Evolutionary conservation across 2,888 invertebrate genomes (phyloP), one percentile per base, ranked within the genome.

Genomic region (Leptopilina drosophilae): DNA sequence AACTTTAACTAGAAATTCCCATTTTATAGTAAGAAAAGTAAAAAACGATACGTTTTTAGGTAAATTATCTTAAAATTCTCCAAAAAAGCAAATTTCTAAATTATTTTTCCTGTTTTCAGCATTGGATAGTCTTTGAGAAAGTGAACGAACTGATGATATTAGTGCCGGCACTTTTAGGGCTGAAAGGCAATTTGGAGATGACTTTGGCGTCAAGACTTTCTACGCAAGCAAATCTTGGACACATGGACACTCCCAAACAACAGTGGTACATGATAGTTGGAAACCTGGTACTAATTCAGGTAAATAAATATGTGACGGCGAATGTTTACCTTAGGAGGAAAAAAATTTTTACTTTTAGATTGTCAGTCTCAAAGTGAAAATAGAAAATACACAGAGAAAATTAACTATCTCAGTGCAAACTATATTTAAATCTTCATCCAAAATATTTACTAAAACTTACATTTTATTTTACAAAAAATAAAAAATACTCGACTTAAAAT

Each of bases 161-260:
- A 94, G 96, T 97, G 77, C 97, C 97, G 14, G 95, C 97, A 0
- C 92, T 97, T 81, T 93, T 97, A 79, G 97, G 97, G 26, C 93
- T 96, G 42, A 95, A 97, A 93, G 99, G 99, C 82, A 99, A 99
- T 92, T 93, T 99, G 88, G 98, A 99, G 93, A 99, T 98, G 98
- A 98, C 98, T 82, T 93, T 99, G 81, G 99, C 99, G 0, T 98
- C 98, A 1, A 94, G 99, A 77, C 94, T 99, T 56, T 98, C 98
- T 8, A 99, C 99, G 0, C 97, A 98, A 93, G 97, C 96, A 11
- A 96, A 96, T 92, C 92, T 96, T 82, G 96, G 96, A 12, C 94
- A 95, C 88, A 95, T 96, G 95, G 95, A 96, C 88, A 93, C 94
- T 49, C 91, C 93, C 6, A 93, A 94, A 85, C 94, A 95, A 85